phyloP scores from a whole-genome alignment of 2,797 vertebrate genomes.

The Numenius phaeopus region DNA sequence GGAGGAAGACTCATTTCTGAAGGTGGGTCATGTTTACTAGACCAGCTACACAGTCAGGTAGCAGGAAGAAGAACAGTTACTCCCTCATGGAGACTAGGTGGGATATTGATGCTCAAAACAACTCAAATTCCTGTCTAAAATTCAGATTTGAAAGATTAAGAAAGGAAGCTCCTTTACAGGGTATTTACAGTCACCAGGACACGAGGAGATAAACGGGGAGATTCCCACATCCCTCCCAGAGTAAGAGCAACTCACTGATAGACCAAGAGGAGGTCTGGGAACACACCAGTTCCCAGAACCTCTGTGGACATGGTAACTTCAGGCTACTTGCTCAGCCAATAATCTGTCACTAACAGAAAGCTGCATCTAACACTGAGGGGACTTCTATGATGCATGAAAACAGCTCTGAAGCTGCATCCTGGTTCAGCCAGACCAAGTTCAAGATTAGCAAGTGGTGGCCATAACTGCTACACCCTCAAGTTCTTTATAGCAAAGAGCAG shows the following conservation, averaged over 20 bases:
- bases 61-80: background rate
- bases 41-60: background rate
- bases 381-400: background rate
- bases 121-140: background rate
- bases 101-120: fast-evolving
- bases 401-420: background rate
- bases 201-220: background rate
- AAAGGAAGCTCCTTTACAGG: background rate
- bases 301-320: background rate
- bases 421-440: background rate
- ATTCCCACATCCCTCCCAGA: background rate
- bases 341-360: constrained; percentile 13
- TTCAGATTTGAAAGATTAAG: background rate
- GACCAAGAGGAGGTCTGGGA: constrained; percentile 15
- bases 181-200: background rate
- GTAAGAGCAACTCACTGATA: background rate
- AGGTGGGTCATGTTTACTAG: background rate
- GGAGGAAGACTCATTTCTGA: background rate
- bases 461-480: background rate
- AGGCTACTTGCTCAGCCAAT: constrained; percentile 21
- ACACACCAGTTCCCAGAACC: constrained; percentile 48
- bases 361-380: background rate
- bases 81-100: fast-evolving
- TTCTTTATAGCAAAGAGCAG: background rate
- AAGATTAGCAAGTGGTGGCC: background rate